These are phyloP conservation scores for Eupsittula cactorum DNA, from an alignment of 2,113 vertebrate species.

Conservation along the genomic window DNA sequence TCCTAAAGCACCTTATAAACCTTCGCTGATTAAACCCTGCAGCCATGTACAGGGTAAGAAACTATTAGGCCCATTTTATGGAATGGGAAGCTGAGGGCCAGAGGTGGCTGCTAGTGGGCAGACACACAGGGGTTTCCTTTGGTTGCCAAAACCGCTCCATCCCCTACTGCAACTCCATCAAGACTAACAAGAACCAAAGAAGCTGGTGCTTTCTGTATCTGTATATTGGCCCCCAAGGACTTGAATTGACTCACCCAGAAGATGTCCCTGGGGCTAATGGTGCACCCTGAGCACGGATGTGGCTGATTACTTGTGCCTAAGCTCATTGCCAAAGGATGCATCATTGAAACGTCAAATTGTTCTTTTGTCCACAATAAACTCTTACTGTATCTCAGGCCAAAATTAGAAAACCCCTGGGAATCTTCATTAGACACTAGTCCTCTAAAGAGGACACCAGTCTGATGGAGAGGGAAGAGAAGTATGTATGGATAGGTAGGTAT, in stretches of 20 bases:
- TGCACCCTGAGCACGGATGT: not conserved
- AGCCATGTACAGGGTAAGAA: not conserved
- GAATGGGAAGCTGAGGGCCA: not conserved
- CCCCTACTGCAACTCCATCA: rapidly evolving
- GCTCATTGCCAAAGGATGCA: not conserved
- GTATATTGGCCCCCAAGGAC: not conserved
- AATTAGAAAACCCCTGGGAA: not conserved
- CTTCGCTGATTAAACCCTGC: not conserved
- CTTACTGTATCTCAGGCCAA: not conserved
- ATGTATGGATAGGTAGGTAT: not conserved
- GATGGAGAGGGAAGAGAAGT: not conserved
- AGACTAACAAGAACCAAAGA: not conserved
- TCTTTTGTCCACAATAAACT: not conserved
- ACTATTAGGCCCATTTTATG: not conserved
- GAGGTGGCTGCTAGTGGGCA: not conserved
- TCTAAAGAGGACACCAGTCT: not conserved
- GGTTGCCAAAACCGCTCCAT: not conserved
- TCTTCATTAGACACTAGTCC: not conserved
- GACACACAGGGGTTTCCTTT: rapidly evolving
- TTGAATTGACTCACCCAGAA: not conserved
- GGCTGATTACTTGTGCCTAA: not conserved
- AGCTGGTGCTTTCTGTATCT: not conserved
- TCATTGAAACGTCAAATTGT: not conserved
- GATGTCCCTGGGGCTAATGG: not conserved
- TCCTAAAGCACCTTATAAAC: constrained; percentile 60